A percentile compares a stretch with the other conserved stretches of the same genome.
These are phyloP conservation scores for Sphaeramia orbicularis DNA, from an alignment of 2,797 vertebrate species.

Conservation along the genomic window DNA sequence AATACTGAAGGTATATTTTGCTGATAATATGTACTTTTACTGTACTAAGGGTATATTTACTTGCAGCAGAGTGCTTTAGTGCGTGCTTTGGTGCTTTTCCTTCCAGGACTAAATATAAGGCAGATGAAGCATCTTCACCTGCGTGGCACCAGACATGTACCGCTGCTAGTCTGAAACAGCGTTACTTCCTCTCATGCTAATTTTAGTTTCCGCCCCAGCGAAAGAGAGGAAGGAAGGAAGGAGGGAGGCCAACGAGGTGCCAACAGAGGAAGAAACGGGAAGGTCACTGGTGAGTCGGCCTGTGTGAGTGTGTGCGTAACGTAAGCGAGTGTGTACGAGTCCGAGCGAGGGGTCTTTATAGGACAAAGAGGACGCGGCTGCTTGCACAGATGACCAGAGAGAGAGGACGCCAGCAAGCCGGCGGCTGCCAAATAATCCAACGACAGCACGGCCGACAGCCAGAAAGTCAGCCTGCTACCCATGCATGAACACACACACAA, in stretches of 20 bases:
- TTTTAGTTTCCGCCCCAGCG: slow-evolving; percentile 59
- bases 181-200: slow-evolving; percentile 52
- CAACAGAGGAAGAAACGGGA: slow-evolving; percentile 69
- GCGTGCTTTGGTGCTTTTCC: too few species aligned
- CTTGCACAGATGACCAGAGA: slow-evolving; percentile 69
- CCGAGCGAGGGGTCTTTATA: slow-evolving; percentile 50
- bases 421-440: slow-evolving; percentile 72
- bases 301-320: slow-evolving; percentile 11
- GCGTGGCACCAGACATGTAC: slow-evolving; percentile 20
- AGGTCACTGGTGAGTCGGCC: slow-evolving; percentile 49
- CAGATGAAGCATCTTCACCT: slow-evolving; percentile 18
- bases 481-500: slow-evolving; percentile 3
- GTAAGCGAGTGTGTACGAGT: slow-evolving; percentile 33
- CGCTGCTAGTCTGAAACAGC: slow-evolving; percentile 50
- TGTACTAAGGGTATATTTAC: too few species aligned
- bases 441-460: slow-evolving; percentile 56
- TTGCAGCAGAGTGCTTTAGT: too few species aligned
- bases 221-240: slow-evolving; percentile 45
- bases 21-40: too few species aligned
- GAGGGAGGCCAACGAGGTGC: slow-evolving; percentile 45
- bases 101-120: too few species aligned
- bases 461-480: slow-evolving; percentile 57
- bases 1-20: too few species aligned
- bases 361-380: slow-evolving; percentile 62
- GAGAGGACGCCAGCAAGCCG: slow-evolving; percentile 46